phyloP scores from a whole-genome alignment of 2,113 vertebrate genomes.

The Microcebus jonahi region DNA sequence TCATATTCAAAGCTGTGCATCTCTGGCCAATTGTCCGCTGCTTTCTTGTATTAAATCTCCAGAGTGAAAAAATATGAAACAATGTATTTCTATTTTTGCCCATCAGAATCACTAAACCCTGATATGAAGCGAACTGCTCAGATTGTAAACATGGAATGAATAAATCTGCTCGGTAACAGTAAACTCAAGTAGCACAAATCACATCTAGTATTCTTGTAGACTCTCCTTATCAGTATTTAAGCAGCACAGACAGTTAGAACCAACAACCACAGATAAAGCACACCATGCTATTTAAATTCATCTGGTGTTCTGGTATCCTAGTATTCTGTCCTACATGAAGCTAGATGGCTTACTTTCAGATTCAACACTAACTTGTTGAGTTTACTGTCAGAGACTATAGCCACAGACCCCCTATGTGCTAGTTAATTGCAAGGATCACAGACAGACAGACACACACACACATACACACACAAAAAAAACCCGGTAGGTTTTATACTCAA shows the following conservation, averaged over 20 bases:
- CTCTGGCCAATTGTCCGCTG: constrained; percentile 57
- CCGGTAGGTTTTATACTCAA: not conserved
- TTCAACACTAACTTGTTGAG: not conserved
- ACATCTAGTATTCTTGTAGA: constrained; percentile 74
- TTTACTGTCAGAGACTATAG: not conserved
- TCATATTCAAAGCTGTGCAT: not conserved
- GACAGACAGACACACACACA: not conserved
- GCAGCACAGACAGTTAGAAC: constrained; percentile 57
- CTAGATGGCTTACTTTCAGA: constrained; percentile 47
- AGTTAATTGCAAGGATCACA: not conserved
- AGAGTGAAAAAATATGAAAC: constrained; percentile 44
- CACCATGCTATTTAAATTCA: constrained; percentile 39
- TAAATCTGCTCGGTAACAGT: not conserved
- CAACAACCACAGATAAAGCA: not conserved
- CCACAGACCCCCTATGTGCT: not conserved
- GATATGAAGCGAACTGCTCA: constrained; percentile 63
- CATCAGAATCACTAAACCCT: constrained; percentile 61
- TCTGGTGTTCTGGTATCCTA: constrained; percentile 4
- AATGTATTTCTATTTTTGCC: constrained; percentile 67
- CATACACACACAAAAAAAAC: not conserved
- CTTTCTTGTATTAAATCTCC: constrained; percentile 65
- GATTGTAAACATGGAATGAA: constrained; percentile 18
- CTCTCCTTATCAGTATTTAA: constrained; percentile 76
- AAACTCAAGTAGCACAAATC: constrained; percentile 76
- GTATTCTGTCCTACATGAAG: not conserved